Evolutionary conservation across 2,797 vertebrate genomes (phyloP), one percentile per base, ranked within the genome.

Genomic region (Arnoldichthys spilopterus): DNA sequence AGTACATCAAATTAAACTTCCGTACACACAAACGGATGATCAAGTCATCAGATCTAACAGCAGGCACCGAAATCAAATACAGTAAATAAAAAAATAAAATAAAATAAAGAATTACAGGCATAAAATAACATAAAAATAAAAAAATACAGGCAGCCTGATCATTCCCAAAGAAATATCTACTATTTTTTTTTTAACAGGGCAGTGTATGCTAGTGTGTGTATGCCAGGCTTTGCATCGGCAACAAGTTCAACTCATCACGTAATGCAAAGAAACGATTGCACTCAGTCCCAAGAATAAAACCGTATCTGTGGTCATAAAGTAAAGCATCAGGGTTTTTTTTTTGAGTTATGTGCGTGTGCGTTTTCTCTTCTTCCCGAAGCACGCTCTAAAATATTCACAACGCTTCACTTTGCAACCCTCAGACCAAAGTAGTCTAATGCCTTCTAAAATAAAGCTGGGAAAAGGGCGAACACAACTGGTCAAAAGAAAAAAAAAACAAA

Each of bases 371-470:
- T 78, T 84, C 83, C 80, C 84, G 82, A 88, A 71, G 81, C 85
- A 83, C 58, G 82, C 74, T 89, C 80, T 89, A 70, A 90, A 92
- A 89, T 87, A 91, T 89, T 89, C 68, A 90, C 87, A 68, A 80
- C 43, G 30, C 40, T 54, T 83, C 79, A 69, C 78, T 86, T 80
- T 81, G 84, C 84, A 74, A 86, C 85, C 84, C 83, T 67, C 72
- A 18, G 80, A 81, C 73, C 71, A 47, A 64, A 73, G 81, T 78
- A 84, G 72, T 82, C 62, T 83, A 86, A 88, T 85, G 83, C 85
- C 76, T 89, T 88, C 82, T 70, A 82, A 88, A 84, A 89, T 84
- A 12, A 74, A 84, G 45, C 85, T 26, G 13, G 51, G 18, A 49
- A 12, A 72, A 85, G 76, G 68, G 72, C 82, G 85, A 84, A 54